A percentile compares a stretch with the other conserved stretches of the same genome.
Conservation (phyloP, 2,113 vertebrate genomes). For the rat (Rattus norvegicus) region DNA sequence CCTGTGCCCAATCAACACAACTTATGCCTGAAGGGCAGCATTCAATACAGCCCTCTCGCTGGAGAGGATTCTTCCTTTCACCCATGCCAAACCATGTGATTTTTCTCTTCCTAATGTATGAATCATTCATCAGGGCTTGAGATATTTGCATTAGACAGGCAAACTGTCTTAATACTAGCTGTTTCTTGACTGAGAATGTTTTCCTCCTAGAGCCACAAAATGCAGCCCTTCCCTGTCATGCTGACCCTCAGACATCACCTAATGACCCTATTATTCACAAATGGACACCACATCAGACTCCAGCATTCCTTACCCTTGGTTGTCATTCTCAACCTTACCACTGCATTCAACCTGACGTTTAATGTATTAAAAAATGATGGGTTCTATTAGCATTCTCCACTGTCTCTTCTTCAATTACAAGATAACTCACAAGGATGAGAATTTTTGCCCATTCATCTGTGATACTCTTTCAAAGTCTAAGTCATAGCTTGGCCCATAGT, state of each 20-base stretch:
- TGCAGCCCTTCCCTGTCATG: accelerated
- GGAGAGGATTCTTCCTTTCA: background rate
- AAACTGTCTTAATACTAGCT: accelerated
- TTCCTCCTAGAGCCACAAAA: accelerated
- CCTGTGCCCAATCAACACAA: accelerated
- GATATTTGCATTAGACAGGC: accelerated
- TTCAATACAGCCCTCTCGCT: background rate
- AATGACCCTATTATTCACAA: background rate
- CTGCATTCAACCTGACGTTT: too few relatives aligned
- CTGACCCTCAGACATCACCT: background rate
- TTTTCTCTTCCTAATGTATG: background rate
- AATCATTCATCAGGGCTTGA: accelerated
- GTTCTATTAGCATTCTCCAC: background rate
- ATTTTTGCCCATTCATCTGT: background rate
- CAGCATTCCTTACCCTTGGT: too few relatives aligned
- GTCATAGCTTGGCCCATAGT: background rate
- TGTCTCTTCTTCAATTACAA: background rate
- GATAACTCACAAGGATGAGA: background rate
- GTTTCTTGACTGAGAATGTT: background rate
- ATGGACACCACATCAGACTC: background rate
- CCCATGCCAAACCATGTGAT: accelerated
- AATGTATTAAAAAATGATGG: background rate
- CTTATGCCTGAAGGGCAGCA: accelerated
- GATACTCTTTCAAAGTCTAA: background rate
- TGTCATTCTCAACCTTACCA: accelerated